Conservation (phyloP, 2,797 vertebrate genomes). For the Myotis vivesi region DNA sequence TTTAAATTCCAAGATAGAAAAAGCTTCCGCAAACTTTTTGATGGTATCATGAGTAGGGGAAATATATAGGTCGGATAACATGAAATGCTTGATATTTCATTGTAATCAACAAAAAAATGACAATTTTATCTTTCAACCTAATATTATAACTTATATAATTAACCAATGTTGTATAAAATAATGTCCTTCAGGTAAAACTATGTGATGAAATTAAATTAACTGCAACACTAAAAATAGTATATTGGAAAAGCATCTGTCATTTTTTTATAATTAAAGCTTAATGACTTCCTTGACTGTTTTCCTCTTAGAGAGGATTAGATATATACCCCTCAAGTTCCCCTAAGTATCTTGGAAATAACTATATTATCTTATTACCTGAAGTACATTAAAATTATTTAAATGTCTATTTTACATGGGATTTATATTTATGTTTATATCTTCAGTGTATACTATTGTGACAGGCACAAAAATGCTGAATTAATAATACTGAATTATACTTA, state of each 20-base stretch:
- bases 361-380: background rate
- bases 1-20: background rate
- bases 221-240: background rate
- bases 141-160: background rate
- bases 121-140: background rate
- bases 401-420: background rate
- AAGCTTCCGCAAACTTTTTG: background rate
- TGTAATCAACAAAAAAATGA: background rate
- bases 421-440: background rate
- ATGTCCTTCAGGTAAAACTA: background rate
- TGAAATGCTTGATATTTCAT: background rate
- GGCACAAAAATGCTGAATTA: background rate
- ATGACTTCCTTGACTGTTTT: background rate
- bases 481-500: background rate
- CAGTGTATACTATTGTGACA: background rate
- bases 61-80: background rate
- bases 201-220: constrained; percentile 29
- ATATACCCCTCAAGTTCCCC: background rate
- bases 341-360: background rate
- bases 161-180: background rate
- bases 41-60: background rate
- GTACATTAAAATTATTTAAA: background rate
- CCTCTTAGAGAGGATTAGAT: background rate
- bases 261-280: constrained; percentile 9
- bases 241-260: background rate